Conservation (phyloP, 2,797 vertebrate genomes). For the Agapornis canus region DNA sequence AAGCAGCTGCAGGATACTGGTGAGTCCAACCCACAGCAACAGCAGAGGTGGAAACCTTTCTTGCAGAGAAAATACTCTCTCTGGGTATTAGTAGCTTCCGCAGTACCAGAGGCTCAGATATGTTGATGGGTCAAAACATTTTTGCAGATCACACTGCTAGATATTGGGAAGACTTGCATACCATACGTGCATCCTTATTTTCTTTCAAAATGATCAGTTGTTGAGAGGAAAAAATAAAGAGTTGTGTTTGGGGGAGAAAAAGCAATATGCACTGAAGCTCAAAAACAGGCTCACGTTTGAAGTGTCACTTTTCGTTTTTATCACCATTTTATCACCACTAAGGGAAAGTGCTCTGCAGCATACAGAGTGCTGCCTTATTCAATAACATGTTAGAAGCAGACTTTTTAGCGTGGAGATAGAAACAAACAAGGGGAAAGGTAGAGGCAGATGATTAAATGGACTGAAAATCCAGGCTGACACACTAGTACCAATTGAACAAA, state of each 20-base stretch:
- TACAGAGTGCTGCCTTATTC: constrained; percentile 20
- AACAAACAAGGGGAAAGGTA: constrained; percentile 48
- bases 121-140: neutral
- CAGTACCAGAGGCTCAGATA: neutral
- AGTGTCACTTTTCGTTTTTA: constrained; percentile 68
- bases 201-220: constrained; percentile 14
- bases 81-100: neutral
- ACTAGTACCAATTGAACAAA: neutral
- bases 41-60: neutral
- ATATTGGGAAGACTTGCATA: neutral
- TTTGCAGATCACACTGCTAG: neutral
- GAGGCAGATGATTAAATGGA: constrained; percentile 60
- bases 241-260: constrained; percentile 9
- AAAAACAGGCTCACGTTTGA: constrained; percentile 13
- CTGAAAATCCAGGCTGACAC: constrained; percentile 64
- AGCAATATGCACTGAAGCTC: constrained; percentile 19
- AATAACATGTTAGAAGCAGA: constrained; percentile 15
- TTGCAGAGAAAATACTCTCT: neutral
- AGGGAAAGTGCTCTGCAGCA: constrained; percentile 46
- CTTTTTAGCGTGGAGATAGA: constrained; percentile 19
- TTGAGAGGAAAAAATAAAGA: neutral
- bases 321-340: constrained; percentile 58
- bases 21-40: neutral
- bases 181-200: neutral
- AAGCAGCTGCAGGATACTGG: neutral